Percentiles rank a stretch among this genome's conserved stretches.
Conservation (phyloP, 1,140 invertebrate genomes). For the Cecropterus lyciades region DNA sequence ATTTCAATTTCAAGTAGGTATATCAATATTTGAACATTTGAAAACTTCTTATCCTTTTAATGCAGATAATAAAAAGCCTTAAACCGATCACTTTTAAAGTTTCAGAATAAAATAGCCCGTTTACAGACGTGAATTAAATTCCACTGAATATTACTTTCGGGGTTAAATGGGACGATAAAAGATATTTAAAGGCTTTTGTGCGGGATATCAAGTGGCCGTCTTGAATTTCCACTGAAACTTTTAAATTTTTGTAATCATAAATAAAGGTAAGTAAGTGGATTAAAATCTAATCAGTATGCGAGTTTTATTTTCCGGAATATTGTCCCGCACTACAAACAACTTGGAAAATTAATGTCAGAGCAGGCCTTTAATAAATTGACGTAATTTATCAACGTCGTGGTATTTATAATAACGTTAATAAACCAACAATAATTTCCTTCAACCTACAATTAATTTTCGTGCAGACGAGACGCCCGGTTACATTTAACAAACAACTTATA, state of each 20-base stretch:
- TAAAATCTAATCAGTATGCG: neutral
- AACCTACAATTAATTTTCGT: slow-evolving; percentile 8
- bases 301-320: neutral
- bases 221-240: neutral
- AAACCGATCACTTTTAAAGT: too few species aligned
- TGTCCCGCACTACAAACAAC: neutral
- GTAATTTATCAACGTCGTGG: slow-evolving; percentile 11
- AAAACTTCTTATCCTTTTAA: too few species aligned
- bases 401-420: slow-evolving; percentile 2
- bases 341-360: neutral
- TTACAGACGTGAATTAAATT: too few species aligned
- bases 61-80: too few species aligned
- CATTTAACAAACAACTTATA: neutral
- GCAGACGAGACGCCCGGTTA: neutral
- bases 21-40: too few species aligned
- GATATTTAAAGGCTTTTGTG: neutral
- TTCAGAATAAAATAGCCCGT: too few species aligned
- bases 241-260: neutral
- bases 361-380: neutral
- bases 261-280: neutral
- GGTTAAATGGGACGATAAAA: neutral
- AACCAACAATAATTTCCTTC: slow-evolving; percentile 1
- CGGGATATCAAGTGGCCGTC: neutral
- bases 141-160: neutral
- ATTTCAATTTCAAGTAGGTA: too few species aligned